Percentiles rank a stretch among this genome's conserved stretches.
Conservation (phyloP, 2,888 invertebrate genomes). For the Colostygia pectinataria region DNA sequence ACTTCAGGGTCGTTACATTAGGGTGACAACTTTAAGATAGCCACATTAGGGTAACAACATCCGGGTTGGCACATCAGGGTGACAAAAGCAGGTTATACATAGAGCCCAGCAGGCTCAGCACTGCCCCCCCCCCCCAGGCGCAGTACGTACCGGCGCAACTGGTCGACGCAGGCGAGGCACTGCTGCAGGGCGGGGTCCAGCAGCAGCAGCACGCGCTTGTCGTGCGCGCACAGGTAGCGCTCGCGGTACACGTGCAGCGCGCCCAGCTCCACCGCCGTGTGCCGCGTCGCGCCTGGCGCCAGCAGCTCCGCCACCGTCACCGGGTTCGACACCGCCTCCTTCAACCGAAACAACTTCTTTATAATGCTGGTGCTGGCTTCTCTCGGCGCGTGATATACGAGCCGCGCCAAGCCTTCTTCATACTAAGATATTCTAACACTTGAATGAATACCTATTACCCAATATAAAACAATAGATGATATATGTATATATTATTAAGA, state of each 20-base stretch:
- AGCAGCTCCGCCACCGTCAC: conserved; percentile 86
- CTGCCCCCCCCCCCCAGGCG: conserved; percentile 86
- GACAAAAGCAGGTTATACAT: too few species aligned
- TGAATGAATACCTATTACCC: too few species aligned
- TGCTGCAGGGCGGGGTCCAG: conserved; percentile 88
- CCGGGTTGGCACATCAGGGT: too few species aligned
- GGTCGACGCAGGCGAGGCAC: conserved; percentile 86
- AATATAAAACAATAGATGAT: too few species aligned
- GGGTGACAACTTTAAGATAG: too few species aligned
- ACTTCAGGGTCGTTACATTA: too few species aligned
- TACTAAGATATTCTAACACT: too few species aligned
- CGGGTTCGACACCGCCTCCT: conserved; percentile 79
- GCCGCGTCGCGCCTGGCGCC: conserved; percentile 82
- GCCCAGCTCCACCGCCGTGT: conserved; percentile 46
- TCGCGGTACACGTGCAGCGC: conserved; percentile 87
- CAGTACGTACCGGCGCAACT: conserved; percentile 64
- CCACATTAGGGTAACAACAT: too few species aligned
- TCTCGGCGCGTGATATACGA: too few species aligned
- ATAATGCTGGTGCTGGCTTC: too few species aligned
- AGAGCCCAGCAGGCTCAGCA: conserved; percentile 86
- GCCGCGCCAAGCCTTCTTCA: too few species aligned
- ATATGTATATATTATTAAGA: too few species aligned
- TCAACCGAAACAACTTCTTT: neutral
- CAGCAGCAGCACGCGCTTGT: conserved; percentile 87
- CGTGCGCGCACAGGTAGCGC: conserved; percentile 88